A percentile compares a stretch with the other conserved stretches of the same genome.
Conservation (phyloP, 2,888 invertebrate species). For the Cephalotes varians region DNA sequence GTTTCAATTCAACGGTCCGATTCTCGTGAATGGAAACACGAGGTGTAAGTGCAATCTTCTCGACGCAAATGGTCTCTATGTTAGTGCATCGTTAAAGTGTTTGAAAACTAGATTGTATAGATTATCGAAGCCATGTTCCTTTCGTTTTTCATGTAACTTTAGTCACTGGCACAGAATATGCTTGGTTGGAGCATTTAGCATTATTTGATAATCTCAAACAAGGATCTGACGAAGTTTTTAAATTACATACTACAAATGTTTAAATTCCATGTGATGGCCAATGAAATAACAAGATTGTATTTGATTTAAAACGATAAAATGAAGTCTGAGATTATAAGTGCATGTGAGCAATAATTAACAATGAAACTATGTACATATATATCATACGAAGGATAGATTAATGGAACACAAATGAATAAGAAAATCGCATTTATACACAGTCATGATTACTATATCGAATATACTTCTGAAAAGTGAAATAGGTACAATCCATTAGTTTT, state of each 20-base stretch:
- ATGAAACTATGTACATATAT: slow-evolving; percentile 61
- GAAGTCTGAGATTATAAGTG: slow-evolving; percentile 40
- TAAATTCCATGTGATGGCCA: background rate
- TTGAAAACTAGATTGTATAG: background rate
- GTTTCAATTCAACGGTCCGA: slow-evolving; percentile 29
- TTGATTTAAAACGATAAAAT: slow-evolving; percentile 12
- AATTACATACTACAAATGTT: background rate
- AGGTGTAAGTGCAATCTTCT: slow-evolving; percentile 75
- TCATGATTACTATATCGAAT: slow-evolving; percentile 64
- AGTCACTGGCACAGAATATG: background rate
- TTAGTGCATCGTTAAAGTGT: slow-evolving; percentile 23
- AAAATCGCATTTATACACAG: slow-evolving; percentile 64
- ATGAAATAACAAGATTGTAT: background rate
- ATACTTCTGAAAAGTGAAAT: slow-evolving; percentile 57
- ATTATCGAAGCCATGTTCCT: slow-evolving; percentile 18
- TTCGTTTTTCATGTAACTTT: slow-evolving; percentile 24
- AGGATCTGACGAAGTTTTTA: background rate
- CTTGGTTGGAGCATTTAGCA: background rate
- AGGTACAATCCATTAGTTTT: slow-evolving; percentile 68
- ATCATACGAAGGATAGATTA: slow-evolving; percentile 35
- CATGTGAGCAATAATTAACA: slow-evolving; percentile 71
- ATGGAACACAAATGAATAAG: slow-evolving; percentile 43
- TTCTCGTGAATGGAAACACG: slow-evolving; percentile 46
- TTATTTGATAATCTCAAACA: slow-evolving; percentile 1
- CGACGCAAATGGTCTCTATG: slow-evolving; percentile 18